These are phyloP conservation scores for Fukomys damarensis DNA, from an alignment of 2,113 vertebrate genomes.

Conservation along the genomic window DNA sequence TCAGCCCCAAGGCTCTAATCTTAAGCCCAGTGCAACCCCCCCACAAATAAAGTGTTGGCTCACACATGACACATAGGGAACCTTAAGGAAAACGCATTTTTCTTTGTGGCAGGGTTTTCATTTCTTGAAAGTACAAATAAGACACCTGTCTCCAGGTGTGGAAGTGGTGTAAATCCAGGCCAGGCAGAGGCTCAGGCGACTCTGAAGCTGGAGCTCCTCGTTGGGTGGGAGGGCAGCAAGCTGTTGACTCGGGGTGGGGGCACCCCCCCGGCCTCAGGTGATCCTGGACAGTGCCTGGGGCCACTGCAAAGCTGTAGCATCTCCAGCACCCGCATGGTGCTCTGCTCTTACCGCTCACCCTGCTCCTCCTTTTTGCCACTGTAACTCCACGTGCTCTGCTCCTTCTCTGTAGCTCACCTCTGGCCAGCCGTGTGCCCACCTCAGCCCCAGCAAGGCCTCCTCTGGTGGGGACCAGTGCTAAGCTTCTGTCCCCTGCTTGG, in stretches of 20 bases:
- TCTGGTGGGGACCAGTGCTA: accelerated
- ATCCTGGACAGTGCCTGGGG: not conserved
- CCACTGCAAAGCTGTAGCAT: not conserved
- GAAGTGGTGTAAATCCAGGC: not conserved
- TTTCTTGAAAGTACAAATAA: not conserved
- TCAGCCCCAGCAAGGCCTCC: not conserved
- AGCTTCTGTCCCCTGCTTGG: not conserved
- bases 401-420: not conserved
- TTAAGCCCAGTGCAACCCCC: not conserved
- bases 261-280: not conserved
- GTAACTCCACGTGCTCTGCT: not conserved
- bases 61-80: not conserved
- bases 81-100: not conserved
- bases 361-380: not conserved
- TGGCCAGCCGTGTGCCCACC: not conserved
- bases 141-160: not conserved
- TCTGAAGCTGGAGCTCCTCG: not conserved
- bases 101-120: not conserved
- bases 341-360: not conserved
- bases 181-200: not conserved
- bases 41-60: not conserved
- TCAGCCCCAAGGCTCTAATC: not conserved
- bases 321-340: no score
- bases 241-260: not conserved
- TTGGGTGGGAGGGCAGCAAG: not conserved